Evolutionary conservation across 2,888 invertebrate species (phyloP).

Genomic region (Atrina japonica): DNA sequence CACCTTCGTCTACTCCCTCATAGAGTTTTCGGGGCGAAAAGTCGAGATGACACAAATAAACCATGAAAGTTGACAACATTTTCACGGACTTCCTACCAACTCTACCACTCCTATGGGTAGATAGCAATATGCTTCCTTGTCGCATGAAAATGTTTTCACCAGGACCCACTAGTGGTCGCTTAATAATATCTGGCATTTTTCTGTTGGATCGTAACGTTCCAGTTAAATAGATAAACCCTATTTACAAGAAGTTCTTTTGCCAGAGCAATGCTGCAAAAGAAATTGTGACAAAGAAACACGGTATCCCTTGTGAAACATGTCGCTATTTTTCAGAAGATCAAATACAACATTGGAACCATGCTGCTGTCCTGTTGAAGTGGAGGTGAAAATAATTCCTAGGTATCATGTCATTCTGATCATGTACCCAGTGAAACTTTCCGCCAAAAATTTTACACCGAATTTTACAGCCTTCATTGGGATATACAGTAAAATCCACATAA

Average conservation of each 20-base stretch:
- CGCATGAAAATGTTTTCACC: constrained; percentile 6
- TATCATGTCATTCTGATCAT: neutral
- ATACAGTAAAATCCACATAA: no score
- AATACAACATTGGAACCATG: neutral
- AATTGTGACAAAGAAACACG: constrained; percentile 23
- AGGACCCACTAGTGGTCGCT: neutral
- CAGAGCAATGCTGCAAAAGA: constrained; percentile 14
- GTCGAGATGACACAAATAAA: no score
- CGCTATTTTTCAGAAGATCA: neutral
- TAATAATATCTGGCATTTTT: constrained; percentile 6
- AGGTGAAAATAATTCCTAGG: neutral
- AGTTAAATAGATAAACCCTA: constrained; percentile 1
- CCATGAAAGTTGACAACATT: constrained; percentile 1
- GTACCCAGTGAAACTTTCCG: constrained; percentile 12
- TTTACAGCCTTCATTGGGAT: constrained; percentile 13
- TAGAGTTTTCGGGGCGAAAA: no score
- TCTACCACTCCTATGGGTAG: neutral
- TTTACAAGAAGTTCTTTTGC: neutral
- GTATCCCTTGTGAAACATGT: constrained; percentile 22
- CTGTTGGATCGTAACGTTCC: constrained; percentile 19
- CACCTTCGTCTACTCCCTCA: constrained; percentile 1
- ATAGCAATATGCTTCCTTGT: neutral
- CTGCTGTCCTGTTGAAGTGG: no score
- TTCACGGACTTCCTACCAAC: constrained; percentile 7
- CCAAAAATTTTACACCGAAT: constrained; percentile 27